phyloP scores from a whole-genome alignment of 2,113 vertebrate genomes.

The Nyctibius bracteatus region DNA sequence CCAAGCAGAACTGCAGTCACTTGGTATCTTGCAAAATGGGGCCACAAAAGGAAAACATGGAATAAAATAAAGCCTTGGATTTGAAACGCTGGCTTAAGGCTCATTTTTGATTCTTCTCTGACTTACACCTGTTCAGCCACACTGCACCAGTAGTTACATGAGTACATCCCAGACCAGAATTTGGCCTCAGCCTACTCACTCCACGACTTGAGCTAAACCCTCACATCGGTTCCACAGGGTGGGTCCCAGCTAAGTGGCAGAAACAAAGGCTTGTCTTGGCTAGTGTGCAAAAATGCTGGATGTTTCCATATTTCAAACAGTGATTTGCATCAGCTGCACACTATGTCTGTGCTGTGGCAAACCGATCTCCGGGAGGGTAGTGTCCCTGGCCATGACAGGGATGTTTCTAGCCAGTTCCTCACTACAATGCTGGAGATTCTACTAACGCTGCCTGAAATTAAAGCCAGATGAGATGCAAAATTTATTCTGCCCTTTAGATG shows the following conservation, averaged over 20 bases:
- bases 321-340: conserved; percentile 7
- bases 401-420: conserved; percentile 23
- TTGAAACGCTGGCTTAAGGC: not conserved
- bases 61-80: not conserved
- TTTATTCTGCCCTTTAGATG: conserved; percentile 37
- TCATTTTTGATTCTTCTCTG: not conserved
- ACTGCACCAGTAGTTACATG: fast-evolving
- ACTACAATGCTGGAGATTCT: conserved; percentile 10
- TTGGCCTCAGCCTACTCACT: not conserved
- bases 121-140: not conserved
- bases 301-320: conserved; percentile 43
- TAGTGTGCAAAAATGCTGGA: conserved; percentile 21
- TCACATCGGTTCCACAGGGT: not conserved
- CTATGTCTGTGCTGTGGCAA: not conserved
- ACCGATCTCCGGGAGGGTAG: not conserved
- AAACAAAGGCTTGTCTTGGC: conserved; percentile 32
- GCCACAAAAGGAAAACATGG: not conserved
- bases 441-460: conserved; percentile 24
- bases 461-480: conserved; percentile 48
- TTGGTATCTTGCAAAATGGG: not conserved
- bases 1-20: not conserved
- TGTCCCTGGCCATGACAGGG: not conserved
- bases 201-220: not conserved
- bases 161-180: not conserved
- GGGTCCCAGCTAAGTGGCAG: not conserved